Evolutionary conservation across 2,113 vertebrate genomes (phyloP).

Genomic region (Cisticola juncidis): DNA sequence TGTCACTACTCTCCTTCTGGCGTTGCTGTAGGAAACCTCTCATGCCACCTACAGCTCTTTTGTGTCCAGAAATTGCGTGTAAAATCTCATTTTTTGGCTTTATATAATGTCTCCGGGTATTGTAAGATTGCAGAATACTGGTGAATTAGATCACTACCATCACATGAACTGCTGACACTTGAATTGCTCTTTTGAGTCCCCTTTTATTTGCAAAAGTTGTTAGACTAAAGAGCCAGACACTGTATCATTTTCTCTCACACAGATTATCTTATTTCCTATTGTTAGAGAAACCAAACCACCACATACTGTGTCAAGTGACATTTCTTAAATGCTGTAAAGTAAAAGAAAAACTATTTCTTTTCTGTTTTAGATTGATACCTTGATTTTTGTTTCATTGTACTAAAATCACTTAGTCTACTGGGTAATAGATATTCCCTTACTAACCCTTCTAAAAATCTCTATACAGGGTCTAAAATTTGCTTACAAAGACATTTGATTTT

Average conservation of each 20-base stretch:
- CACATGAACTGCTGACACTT: not conserved
- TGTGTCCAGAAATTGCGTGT: not conserved
- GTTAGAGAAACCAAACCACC: not conserved
- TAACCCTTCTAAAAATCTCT: not conserved
- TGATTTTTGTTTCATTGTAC: not conserved
- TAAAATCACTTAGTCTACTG: not conserved
- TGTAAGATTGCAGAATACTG: not conserved
- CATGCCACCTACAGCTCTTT: not conserved
- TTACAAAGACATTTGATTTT: not conserved
- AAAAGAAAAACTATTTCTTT: not conserved
- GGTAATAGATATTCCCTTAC: not conserved
- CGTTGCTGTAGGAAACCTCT: not conserved
- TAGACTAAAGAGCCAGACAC: not conserved
- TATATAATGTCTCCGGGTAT: not conserved
- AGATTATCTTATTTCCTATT: not conserved
- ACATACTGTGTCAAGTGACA: not conserved
- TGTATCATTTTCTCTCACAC: not conserved
- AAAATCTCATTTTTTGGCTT: not conserved
- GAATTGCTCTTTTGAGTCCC: conserved; percentile 20
- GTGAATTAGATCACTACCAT: not conserved
- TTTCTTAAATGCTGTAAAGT: not conserved
- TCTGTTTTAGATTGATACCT: not conserved
- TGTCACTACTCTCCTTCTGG: not conserved
- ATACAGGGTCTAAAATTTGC: not conserved
- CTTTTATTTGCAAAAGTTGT: not conserved